These are phyloP conservation scores for Coelinius sp. DNA, from an alignment of 2,888 invertebrate genomes.

Conservation along the genomic window DNA sequence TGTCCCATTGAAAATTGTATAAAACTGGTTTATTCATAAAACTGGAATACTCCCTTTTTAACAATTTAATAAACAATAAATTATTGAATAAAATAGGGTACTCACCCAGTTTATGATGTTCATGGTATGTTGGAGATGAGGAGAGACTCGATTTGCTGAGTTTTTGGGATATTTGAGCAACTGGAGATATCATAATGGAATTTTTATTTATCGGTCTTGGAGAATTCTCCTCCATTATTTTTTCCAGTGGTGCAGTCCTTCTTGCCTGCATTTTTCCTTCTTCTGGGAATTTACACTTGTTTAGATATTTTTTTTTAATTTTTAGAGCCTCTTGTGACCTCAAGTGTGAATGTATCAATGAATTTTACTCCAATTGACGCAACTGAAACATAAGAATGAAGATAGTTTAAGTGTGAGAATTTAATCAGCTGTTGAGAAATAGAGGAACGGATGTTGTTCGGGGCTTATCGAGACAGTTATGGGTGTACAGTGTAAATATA, in stretches of 20 bases:
- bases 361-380: not conserved
- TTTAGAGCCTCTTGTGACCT: not conserved
- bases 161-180: slow-evolving; percentile 54
- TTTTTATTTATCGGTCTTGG: not conserved
- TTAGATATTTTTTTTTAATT: not conserved
- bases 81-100: not conserved
- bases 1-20: slow-evolving; percentile 43
- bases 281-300: not conserved
- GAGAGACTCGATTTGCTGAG: slow-evolving; percentile 54
- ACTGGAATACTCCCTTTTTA: not conserved
- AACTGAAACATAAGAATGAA: slow-evolving; percentile 11
- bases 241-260: slow-evolving; percentile 18
- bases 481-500: slow-evolving; percentile 7
- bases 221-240: slow-evolving; percentile 27
- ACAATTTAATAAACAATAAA: not conserved
- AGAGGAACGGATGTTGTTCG: slow-evolving; percentile 10
- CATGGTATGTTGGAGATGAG: slow-evolving; percentile 37
- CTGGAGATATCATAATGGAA: slow-evolving; percentile 49
- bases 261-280: slow-evolving; percentile 12
- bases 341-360: not conserved
- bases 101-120: slow-evolving; percentile 47
- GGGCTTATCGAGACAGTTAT: slow-evolving; percentile 9
- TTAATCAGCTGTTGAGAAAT: slow-evolving; percentile 33
- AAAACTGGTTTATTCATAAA: slow-evolving; percentile 7
- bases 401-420: not conserved